Evolutionary conservation across 1,140 invertebrate species (phyloP).

Genomic region (Drosophila pachea): DNA sequence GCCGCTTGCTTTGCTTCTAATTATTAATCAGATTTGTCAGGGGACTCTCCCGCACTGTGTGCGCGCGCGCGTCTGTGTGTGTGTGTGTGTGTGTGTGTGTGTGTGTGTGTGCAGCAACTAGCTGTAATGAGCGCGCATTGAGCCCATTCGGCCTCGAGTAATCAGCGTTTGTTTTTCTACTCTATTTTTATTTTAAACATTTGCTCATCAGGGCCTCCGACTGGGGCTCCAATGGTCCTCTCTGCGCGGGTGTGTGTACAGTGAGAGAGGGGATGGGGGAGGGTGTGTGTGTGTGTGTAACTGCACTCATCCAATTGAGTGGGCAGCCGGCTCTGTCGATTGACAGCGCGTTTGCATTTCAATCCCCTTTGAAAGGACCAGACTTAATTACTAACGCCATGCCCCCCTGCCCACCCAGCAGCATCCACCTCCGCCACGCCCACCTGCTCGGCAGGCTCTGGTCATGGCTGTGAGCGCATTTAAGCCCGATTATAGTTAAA

Average conservation of each 20-base stretch:
- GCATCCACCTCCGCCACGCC: neutral
- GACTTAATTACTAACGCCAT: neutral
- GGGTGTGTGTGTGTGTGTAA: constrained; percentile 2
- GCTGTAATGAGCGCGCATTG: constrained; percentile 41
- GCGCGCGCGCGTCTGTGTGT: neutral
- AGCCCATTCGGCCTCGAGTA: constrained; percentile 60
- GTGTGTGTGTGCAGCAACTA: constrained; percentile 12
- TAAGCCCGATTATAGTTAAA: constrained; percentile 4
- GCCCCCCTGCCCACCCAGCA: neutral
- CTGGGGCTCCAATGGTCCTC: too few relatives aligned
- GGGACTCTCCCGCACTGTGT: constrained; percentile 12
- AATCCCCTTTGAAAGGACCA: constrained; percentile 26
- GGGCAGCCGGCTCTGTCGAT: constrained; percentile 36
- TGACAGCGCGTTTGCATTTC: constrained; percentile 59
- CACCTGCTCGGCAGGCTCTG: neutral
- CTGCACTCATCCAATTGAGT: constrained; percentile 35
- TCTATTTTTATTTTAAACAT: constrained; percentile 37
- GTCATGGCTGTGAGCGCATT: neutral
- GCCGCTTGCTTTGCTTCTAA: constrained; percentile 65
- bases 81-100: constrained; percentile 7
- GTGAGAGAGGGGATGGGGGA: neutral
- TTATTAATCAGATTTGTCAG: constrained; percentile 69
- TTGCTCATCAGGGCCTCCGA: constrained; percentile 20
- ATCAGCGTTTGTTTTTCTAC: constrained; percentile 51
- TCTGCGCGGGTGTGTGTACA: neutral